Evolutionary conservation across 2,797 vertebrate species (phyloP).

Genomic region (Rhodeus uyekii): DNA sequence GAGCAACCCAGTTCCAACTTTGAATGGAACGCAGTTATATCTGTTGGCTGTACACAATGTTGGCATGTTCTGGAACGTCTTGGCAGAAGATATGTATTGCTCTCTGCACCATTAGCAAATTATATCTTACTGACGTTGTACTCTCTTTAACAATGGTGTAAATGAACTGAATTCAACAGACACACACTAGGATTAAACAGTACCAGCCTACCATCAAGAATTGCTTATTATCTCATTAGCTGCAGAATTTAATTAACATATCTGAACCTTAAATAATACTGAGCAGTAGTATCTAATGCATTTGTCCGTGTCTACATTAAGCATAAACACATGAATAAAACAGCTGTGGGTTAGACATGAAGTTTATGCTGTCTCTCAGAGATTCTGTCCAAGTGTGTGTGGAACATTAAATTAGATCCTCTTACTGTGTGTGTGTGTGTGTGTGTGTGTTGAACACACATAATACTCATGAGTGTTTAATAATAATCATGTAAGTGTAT

Average conservation of each 20-base stretch:
- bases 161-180: background rate
- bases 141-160: background rate
- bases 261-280: conserved; percentile 14
- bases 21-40: background rate
- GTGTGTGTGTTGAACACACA: background rate
- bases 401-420: background rate
- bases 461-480: background rate
- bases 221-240: background rate
- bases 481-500: conserved; percentile 1
- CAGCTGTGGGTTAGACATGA: background rate
- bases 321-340: conserved; percentile 19
- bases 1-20: conserved; percentile 4
- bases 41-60: background rate
- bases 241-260: background rate
- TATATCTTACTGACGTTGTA: conserved; percentile 3
- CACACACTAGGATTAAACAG: background rate
- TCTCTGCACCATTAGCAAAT: conserved; percentile 5
- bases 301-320: background rate
- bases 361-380: background rate
- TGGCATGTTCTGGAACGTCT: conserved; percentile 12
- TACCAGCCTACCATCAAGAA: background rate
- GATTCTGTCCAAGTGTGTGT: background rate
- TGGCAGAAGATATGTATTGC: conserved; percentile 3
- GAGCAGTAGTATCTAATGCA: background rate
- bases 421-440: background rate